Conservation (phyloP, 2,888 invertebrate species). For the Blera fallax region DNA sequence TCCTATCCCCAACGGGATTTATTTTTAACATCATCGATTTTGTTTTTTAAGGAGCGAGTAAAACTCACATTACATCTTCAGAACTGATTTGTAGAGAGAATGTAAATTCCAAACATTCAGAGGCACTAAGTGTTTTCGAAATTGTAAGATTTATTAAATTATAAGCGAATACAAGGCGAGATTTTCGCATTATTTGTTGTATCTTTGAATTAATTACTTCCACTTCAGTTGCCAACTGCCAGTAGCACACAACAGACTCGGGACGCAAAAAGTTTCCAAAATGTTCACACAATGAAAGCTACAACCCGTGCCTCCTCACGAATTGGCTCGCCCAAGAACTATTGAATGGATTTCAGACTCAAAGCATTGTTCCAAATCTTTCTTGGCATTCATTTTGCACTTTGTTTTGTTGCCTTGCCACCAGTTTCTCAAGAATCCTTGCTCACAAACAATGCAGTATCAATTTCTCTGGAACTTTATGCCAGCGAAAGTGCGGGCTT, state of each 20-base stretch:
- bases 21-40: not conserved
- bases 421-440: constrained; percentile 23
- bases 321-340: not conserved
- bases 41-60: not conserved
- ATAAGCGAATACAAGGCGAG: constrained; percentile 35
- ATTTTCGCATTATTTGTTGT: constrained; percentile 5
- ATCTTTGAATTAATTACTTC: constrained; percentile 53
- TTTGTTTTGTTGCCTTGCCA: constrained; percentile 1
- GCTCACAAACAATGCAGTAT: constrained; percentile 43
- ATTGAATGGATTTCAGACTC: constrained; percentile 30
- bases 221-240: constrained; percentile 22
- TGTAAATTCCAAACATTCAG: not conserved
- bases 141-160: constrained; percentile 10
- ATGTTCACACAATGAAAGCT: constrained; percentile 21
- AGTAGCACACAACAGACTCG: not conserved
- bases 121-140: not conserved
- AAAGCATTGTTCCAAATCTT: constrained; percentile 44
- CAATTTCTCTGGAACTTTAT: constrained; percentile 29
- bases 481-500: constrained; percentile 21
- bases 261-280: constrained; percentile 2
- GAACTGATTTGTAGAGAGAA: not conserved
- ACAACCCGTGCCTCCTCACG: not conserved
- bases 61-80: not conserved
- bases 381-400: constrained; percentile 13
- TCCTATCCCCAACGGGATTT: no score